Percentiles rank a stretch among this genome's conserved stretches.
phyloP scores from a whole-genome alignment of 2,797 vertebrate genomes.

The Clarias pachynema region DNA sequence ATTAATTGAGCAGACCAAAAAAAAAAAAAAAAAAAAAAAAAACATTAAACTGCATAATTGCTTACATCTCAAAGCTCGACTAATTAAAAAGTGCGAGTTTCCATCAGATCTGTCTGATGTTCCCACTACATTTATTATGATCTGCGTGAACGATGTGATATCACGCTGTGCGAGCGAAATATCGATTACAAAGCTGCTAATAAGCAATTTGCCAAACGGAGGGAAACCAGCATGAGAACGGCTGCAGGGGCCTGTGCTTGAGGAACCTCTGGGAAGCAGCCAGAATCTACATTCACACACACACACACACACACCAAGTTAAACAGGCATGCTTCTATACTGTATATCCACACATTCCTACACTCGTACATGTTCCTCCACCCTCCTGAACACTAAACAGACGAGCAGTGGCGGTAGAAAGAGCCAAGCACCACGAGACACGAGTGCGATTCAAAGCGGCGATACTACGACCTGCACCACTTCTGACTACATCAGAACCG shows the following conservation, averaged over 20 bases:
- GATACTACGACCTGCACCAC: not conserved
- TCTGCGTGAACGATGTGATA: not conserved
- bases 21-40: no score
- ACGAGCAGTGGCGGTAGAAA: slow-evolving; percentile 38
- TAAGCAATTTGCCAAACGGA: slow-evolving; percentile 3
- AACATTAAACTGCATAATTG: no score
- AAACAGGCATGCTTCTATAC: not conserved
- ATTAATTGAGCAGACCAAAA: no score
- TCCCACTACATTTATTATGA: not conserved
- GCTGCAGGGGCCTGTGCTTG: not conserved
- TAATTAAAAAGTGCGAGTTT: not conserved
- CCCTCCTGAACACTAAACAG: slow-evolving; percentile 34
- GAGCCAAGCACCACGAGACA: slow-evolving; percentile 57
- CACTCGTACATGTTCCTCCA: not conserved
- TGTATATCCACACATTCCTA: not conserved
- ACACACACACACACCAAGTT: not conserved
- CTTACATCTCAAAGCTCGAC: no score
- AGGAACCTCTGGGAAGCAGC: slow-evolving; percentile 9
- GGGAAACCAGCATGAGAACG: not conserved
- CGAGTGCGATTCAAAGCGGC: not conserved
- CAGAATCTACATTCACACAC: not conserved
- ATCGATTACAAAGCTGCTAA: slow-evolving; percentile 17
- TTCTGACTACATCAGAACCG: not conserved
- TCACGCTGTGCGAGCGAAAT: not conserved
- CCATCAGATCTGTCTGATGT: not conserved